Percentiles rank a stretch among this genome's conserved stretches.
Conservation (phyloP, 2,888 invertebrate species). For the Acrobasis suavella region DNA sequence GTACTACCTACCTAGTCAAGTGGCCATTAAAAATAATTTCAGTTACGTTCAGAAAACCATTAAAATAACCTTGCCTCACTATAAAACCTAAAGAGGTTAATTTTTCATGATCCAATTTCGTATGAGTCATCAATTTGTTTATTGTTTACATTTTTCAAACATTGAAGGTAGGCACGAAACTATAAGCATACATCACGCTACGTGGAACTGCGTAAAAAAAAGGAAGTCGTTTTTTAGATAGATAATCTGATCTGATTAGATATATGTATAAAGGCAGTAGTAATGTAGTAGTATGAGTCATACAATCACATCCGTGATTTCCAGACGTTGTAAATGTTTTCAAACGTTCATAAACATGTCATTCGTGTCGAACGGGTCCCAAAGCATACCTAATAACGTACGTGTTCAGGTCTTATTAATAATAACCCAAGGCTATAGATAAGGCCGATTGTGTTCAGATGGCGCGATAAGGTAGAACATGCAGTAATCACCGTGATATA, state of each 20-base stretch:
- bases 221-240: not conserved
- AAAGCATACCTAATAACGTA: not conserved
- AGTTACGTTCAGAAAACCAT: not conserved
- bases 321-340: no score
- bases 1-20: no score
- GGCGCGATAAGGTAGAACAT: not conserved
- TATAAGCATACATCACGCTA: not conserved
- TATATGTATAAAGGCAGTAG: not conserved
- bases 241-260: not conserved
- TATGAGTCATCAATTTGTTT: not conserved
- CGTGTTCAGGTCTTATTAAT: not conserved
- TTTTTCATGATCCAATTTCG: not conserved
- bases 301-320: no score
- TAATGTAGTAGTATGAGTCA: no score
- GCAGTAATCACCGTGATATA: not conserved
- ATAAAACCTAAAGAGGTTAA: not conserved
- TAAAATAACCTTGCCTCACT: not conserved
- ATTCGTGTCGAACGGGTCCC: not conserved
- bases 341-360: no score
- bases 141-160: not conserved
- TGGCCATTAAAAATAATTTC: no score
- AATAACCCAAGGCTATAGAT: constrained; percentile 10
- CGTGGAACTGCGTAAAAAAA: not conserved
- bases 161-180: not conserved
- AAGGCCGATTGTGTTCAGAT: constrained; percentile 11